Conservation (phyloP, 2,888 invertebrate species). For the Mystacides longicornis region DNA sequence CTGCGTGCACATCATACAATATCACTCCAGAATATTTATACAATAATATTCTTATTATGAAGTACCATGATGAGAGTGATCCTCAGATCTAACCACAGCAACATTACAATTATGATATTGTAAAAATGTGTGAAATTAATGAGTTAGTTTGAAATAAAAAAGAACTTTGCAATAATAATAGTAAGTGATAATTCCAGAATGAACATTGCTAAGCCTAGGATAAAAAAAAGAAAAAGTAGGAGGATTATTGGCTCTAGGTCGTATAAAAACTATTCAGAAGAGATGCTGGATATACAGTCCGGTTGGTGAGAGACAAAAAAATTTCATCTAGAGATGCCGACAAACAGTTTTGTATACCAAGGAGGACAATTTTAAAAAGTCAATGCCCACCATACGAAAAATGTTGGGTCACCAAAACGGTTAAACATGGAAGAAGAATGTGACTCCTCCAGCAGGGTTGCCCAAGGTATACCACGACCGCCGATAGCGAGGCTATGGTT, state of each 20-base stretch:
- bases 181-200: constrained; percentile 1
- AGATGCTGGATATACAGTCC: not conserved
- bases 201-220: constrained; percentile 3
- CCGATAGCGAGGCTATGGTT: no score
- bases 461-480: no score
- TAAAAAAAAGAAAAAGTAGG: constrained; percentile 3
- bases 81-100: no score
- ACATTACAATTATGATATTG: no score
- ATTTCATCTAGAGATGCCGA: constrained; percentile 3
- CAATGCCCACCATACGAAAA: not conserved
- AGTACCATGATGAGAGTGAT: no score
- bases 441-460: no score
- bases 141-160: no score
- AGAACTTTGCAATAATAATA: no score
- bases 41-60: no score
- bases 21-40: no score
- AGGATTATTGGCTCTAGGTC: not conserved
- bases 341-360: constrained; percentile 2
- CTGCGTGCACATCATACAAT: no score
- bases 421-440: not conserved
- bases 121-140: no score
- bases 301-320: not conserved
- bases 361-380: constrained; percentile 3
- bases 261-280: constrained; percentile 2
- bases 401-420: not conserved